Evolutionary conservation across 2,113 vertebrate species (phyloP).

Genomic region (Apodemus sylvaticus): DNA sequence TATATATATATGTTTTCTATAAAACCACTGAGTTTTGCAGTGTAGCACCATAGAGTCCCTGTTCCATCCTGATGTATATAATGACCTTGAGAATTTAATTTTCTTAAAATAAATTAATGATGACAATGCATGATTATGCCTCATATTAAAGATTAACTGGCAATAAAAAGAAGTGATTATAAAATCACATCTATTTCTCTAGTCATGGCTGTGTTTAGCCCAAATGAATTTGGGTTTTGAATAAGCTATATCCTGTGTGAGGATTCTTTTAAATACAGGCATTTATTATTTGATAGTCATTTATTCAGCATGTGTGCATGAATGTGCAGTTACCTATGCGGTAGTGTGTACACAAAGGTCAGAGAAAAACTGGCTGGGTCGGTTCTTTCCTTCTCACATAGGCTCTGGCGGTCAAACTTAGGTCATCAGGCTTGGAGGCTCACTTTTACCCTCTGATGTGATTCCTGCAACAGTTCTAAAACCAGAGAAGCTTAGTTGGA

Average conservation of each 20-base stretch:
- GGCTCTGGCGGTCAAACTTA: too few relatives aligned
- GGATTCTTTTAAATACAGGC: not conserved
- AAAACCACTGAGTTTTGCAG: not conserved
- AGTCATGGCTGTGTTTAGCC: not conserved
- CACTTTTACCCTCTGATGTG: not conserved
- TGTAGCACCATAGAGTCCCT: not conserved
- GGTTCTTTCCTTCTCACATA: not conserved
- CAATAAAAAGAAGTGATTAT: slow-evolving; percentile 10
- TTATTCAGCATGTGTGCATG: not conserved
- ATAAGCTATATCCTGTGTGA: not conserved
- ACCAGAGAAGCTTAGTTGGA: not conserved
- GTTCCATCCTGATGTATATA: not conserved
- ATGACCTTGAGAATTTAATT: not conserved
- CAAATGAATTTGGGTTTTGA: not conserved
- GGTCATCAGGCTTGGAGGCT: not conserved
- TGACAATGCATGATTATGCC: not conserved
- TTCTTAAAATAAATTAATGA: not conserved
- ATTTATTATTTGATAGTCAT: not conserved
- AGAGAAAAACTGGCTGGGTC: too few relatives aligned
- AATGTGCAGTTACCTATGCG: not conserved
- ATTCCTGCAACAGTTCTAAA: not conserved
- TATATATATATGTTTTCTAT: not conserved
- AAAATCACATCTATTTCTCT: not conserved
- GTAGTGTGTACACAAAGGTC: not conserved
- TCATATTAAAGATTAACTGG: not conserved